Evolutionary conservation across 2,888 invertebrate species (phyloP), one percentile per base, ranked within the genome.

Genomic region (Cataglyphis albicans): DNA sequence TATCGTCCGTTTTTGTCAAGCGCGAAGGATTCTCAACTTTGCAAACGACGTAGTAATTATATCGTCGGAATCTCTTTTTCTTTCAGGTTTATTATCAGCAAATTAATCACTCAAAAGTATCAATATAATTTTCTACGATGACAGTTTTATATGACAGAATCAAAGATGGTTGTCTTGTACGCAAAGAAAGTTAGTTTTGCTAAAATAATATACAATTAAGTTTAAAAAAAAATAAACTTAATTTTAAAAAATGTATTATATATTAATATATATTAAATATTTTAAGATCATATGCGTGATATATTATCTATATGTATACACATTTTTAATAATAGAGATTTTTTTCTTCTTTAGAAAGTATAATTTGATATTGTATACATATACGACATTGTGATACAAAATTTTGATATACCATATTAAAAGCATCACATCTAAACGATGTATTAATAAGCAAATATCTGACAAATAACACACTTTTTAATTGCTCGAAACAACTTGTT

Each of bases 11-110:
- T 86, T 82, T 75, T 70, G 80, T 59, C 59, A 59, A 55, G 48
- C 63, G 70, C 61, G 78, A 61, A 52, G 84, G 81, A 78, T 86
- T 84, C 78, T 75, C 63, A 63, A 63, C 55, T 64, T 81, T 74
- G 44, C 32, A 59, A 80, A 80, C 25, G 72, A 44, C 25, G 78
- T 59, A 80, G 78, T 59, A 80, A 80, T 80, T 80, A 80, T 80
- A 80, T 44, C 41, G 72, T 59, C 72, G 15, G 32, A 44, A n/a
- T 59, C 35, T 44, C 44, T 80, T 80, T 59, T 80, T 80, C 32
- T 29, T 5, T 59, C 25, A 44, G 25, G 44, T 59, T 70, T 72
- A 80, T 80, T 80, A 72, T 80, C 44, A 59, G 18, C 72, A 41
- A 44, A 80, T 80, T 80, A 59, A 80, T 80, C 32, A 44, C 70